Base-by-base conservation (phyloP, 92 coral and sea anemone genomes). In the Zoanthus gigantus region DNA sequence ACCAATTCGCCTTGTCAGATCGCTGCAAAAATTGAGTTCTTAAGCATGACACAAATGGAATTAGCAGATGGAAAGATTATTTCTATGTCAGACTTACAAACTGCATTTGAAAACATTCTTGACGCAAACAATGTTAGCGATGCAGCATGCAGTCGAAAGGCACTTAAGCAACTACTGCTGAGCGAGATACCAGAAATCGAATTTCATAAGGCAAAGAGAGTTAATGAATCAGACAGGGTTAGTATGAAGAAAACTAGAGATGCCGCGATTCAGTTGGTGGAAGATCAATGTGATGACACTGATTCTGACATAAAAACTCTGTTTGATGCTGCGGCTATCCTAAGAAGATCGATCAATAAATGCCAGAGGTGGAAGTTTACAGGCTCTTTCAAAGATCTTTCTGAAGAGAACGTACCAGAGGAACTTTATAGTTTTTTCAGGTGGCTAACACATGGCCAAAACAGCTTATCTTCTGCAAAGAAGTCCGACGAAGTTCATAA, bases 231-330 rank as follows among this genome's bases (percentile, higher is more conserved):
- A 14, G 94, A 91, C 46, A 74, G 90, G 66, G 88, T 93, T 13
- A 94, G 88, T 46, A 84, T 89, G 11, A 92, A 94, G 79, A 77
- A 57, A 58, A 89, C 93, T 15, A 88, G 97, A 86, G 93, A 94
- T 88, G 63, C 4, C 5, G 44, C 56, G 29, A 53, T 72, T 4
- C 75, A 73, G 32, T 17, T 56, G 87, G 76, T 84, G 31, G 92
- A 90, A 37, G 88, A 82, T 28, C 77, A 72, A 23, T 44, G 7
- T 31, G 79, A 71, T 17, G 77, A 80, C 72, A 71, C 58, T 14
- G 77, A 85, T 23, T 37, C 83, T 18, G 92, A 89, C 7, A 87
- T 94, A 79, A 92, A 90, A 85, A 90, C 83, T 48, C 54, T 92
- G 72, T 94, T 76, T 83, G 98, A 94, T 81, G 95, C 95, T 17